Evolutionary conservation across 2,888 invertebrate genomes (phyloP).

Genomic region (Drosophila kuntzei): DNA sequence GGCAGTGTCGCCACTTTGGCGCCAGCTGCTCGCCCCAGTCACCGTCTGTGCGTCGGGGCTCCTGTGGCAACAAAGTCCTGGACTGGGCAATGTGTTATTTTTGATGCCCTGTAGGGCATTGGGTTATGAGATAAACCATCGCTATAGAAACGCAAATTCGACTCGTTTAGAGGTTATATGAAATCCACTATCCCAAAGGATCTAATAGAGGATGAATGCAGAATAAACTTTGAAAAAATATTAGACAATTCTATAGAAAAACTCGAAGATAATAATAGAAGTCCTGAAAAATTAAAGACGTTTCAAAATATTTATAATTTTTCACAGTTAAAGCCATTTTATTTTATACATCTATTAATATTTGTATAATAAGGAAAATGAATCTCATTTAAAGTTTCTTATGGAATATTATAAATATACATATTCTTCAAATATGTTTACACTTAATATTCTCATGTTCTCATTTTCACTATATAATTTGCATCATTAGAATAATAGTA

Average conservation of each 20-base stretch:
- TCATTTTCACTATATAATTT: background rate
- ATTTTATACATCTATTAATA: too few relatives aligned
- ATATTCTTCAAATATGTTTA: background rate
- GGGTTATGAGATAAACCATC: conserved; percentile 31
- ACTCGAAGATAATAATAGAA: too few relatives aligned
- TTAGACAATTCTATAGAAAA: too few relatives aligned
- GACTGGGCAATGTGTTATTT: conserved; percentile 23
- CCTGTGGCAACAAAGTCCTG: conserved; percentile 43
- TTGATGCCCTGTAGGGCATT: conserved; percentile 54
- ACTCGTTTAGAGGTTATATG: background rate
- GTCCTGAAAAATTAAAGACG: too few relatives aligned
- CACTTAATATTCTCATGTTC: background rate
- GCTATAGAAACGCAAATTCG: background rate
- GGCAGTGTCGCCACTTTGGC: conserved; percentile 72
- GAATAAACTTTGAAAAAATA: too few relatives aligned
- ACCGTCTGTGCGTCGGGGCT: conserved; percentile 42
- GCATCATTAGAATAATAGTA: conserved; percentile 18
- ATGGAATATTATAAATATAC: background rate
- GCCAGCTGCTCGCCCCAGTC: conserved; percentile 55
- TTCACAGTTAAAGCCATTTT: too few relatives aligned
- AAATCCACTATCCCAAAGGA: too few relatives aligned
- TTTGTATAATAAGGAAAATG: too few relatives aligned
- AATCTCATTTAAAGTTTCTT: background rate
- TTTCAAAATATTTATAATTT: too few relatives aligned
- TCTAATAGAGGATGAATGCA: too few relatives aligned